Conservation (phyloP, 2,888 invertebrate species). For the Chrysina gloriosa region DNA sequence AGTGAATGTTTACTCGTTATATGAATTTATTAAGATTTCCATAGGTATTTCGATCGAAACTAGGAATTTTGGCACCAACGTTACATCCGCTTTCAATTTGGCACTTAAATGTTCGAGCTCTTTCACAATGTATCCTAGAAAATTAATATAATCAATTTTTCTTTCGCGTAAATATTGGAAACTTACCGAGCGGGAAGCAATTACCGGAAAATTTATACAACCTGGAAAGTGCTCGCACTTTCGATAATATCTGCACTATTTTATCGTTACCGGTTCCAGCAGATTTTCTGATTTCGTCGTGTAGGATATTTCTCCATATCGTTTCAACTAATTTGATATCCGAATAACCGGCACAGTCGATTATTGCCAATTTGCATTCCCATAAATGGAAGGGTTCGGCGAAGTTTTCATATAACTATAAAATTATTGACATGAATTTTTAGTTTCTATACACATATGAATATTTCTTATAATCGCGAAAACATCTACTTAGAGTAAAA, state of each 20-base stretch:
- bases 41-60: constrained; percentile 81
- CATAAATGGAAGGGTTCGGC: constrained; percentile 90
- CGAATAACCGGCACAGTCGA: constrained; percentile 93
- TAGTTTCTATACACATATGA: too few relatives aligned
- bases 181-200: constrained; percentile 87
- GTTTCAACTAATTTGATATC: constrained; percentile 89
- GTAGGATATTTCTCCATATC: constrained; percentile 90
- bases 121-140: constrained; percentile 71
- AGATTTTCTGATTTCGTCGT: constrained; percentile 69
- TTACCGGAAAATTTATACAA: constrained; percentile 85
- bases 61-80: constrained; percentile 79
- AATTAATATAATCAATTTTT: constrained; percentile 21
- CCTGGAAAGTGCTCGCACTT: constrained; percentile 80
- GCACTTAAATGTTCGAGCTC: constrained; percentile 84
- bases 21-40: constrained; percentile 83
- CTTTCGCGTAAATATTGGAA: constrained; percentile 22
- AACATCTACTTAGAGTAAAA: too few relatives aligned
- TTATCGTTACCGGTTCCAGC: constrained; percentile 68
- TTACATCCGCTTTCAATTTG: constrained; percentile 75
- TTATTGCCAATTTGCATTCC: constrained; percentile 94
- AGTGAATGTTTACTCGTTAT: constrained; percentile 74
- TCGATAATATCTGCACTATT: constrained; percentile 77
- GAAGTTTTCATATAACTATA: constrained; percentile 87
- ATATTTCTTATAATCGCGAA: too few relatives aligned
- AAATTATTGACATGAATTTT: constrained; percentile 7